These are phyloP conservation scores for Aphelenchoides fujianensis DNA, from an alignment of 1,140 invertebrate species.

Conservation along the genomic window DNA sequence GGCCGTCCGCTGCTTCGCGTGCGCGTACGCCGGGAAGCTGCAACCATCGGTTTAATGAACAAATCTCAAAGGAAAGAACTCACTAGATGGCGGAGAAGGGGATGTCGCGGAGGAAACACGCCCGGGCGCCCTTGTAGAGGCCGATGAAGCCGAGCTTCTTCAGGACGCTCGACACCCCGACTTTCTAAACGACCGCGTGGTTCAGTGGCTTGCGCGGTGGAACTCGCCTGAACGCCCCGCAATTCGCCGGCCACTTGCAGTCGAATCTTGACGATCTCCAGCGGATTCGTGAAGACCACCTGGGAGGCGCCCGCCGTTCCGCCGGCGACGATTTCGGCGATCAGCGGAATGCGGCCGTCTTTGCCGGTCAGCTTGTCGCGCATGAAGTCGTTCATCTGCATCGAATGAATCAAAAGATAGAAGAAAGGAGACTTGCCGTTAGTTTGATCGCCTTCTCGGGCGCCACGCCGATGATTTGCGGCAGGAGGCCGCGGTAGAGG, in stretches of 20 bases:
- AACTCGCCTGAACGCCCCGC: background rate
- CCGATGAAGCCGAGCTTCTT: conserved; percentile 59
- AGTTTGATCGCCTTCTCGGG: conserved; percentile 99
- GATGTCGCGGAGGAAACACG: conserved; percentile 59
- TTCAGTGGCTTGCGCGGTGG: background rate
- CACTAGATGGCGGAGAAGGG: conserved; percentile 89
- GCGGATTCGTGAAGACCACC: conserved; percentile 89
- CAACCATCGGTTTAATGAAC: background rate
- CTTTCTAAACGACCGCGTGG: conserved; percentile 28
- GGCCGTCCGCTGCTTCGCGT: conserved; percentile 77
- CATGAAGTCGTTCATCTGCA: conserved; percentile 83
- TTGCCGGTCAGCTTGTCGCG: conserved; percentile 85
- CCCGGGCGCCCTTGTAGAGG: conserved; percentile 70
- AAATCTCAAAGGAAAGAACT: conserved; percentile 83
- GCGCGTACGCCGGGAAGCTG: conserved; percentile 88
- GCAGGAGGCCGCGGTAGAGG: conserved; percentile 86
- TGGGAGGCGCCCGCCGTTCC: conserved; percentile 83
- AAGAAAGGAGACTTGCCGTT: conserved; percentile 72
- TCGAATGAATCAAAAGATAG: conserved; percentile 42
- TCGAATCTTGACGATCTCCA: conserved; percentile 98
- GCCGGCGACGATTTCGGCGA: conserved; percentile 84
- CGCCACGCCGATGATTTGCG: conserved; percentile 94
- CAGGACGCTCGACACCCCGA: conserved; percentile 53
- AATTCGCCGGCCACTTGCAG: conserved; percentile 98
- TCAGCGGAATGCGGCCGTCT: conserved; percentile 76